Evolutionary conservation across 1,140 invertebrate genomes (phyloP).

Genomic region (Dendroctonus valens): DNA sequence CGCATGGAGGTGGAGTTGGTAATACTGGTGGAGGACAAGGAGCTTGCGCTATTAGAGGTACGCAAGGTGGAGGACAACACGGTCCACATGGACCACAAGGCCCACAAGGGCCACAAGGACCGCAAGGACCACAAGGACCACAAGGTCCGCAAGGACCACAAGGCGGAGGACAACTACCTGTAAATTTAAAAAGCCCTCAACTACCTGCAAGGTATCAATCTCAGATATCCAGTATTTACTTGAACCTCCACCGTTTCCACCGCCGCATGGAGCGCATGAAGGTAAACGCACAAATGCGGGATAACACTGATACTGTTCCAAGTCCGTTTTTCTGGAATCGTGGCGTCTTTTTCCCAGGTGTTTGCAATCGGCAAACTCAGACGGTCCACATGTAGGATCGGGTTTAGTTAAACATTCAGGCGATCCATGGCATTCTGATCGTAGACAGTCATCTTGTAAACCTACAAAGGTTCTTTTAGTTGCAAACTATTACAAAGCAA

Average conservation of each 20-base stretch:
- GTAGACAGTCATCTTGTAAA: constrained; percentile 69
- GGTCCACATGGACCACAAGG: constrained; percentile 37
- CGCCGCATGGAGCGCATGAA: constrained; percentile 35
- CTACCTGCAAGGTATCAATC: too few relatives aligned
- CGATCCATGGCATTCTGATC: constrained; percentile 65
- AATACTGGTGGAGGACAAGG: constrained; percentile 43
- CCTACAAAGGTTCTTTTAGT: constrained; percentile 23
- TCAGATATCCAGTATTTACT: neutral
- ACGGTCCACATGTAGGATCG: constrained; percentile 64
- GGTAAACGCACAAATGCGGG: constrained; percentile 44
- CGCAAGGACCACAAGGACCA: constrained; percentile 33
- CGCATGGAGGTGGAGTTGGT: constrained; percentile 39
- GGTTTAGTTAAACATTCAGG: constrained; percentile 66
- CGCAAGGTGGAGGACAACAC: constrained; percentile 39
- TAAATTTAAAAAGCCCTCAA: too few relatives aligned
- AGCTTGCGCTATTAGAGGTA: constrained; percentile 41
- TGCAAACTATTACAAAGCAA: too few relatives aligned
- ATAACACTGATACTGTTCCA: constrained; percentile 46
- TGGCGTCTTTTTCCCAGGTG: constrained; percentile 36
- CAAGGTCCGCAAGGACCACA: constrained; percentile 37
- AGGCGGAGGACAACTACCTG: constrained; percentile 28
- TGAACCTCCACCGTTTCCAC: constrained; percentile 7
- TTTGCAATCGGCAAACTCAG: constrained; percentile 39
- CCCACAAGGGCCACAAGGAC: constrained; percentile 30
- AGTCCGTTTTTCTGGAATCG: constrained; percentile 22